Evolutionary conservation across 35 echinoderm and acorn worm species (phyloP), one percentile per base, ranked within the genome.

Genomic region (Antedon bifida): DNA sequence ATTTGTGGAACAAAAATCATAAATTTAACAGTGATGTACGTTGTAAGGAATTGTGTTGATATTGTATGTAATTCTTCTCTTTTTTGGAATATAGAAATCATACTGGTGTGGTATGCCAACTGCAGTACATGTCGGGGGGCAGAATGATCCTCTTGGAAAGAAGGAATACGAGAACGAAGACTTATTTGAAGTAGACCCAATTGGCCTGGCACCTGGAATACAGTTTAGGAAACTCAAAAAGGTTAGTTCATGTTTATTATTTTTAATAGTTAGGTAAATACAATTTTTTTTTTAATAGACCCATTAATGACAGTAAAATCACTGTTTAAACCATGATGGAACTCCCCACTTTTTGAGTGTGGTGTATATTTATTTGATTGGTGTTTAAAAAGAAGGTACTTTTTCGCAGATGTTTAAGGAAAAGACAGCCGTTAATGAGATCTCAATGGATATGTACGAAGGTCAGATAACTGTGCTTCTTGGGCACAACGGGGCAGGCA

Each of bases 401-500:
- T 7, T 36, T 28, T 39, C 42, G 29, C 35, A 88, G 87, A 75
- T 83, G 3, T 88, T 83, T 82, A 79, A 42, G 12, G 78, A 83
- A 55, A 93, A 89, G 82, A 33, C 55, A 7, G 91, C 91, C 30
- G 87, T 93, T 9, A 87, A 89, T 39, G 81, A 77, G 5, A 79
- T 93, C 31, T 83, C 84, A 30, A 34, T 93, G 84, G 89, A 93
- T 74, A 93, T 93, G 87, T 93, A 87, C 32, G 74, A 89, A 33
- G 88, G 88, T 11, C 91, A 93, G 38, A 93, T 93, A 38, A 93
- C 91, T 0, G 87, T 84, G 14, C 75, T 93, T 26, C 84, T 93
- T 73, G 91, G 91, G 34, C 91, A 93, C 75, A 93, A 93, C 35
- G 91, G 91, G 4, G 91, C 91, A 17, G 91, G 91, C 17, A 93